These are phyloP conservation scores for Keiferia lycopersicella DNA, from an alignment of 2,888 invertebrate genomes.

Conservation along the genomic window DNA sequence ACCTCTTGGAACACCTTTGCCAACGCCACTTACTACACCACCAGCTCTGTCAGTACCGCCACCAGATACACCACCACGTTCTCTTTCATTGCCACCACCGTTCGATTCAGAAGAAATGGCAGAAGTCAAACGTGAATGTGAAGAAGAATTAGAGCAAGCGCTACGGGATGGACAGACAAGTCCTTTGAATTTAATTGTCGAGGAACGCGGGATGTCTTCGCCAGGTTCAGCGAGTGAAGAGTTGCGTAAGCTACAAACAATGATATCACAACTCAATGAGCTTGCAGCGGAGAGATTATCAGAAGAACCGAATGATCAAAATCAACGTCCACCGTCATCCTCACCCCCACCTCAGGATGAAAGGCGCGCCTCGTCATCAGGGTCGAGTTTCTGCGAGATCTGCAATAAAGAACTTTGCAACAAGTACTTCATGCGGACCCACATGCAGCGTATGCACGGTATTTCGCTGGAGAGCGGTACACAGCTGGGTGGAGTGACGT, in stretches of 20 bases:
- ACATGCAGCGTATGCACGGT: constrained; percentile 99
- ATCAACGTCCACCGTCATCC: constrained; percentile 63
- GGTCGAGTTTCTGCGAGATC: constrained; percentile 96
- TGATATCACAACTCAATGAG: constrained; percentile 94
- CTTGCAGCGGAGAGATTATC: constrained; percentile 82
- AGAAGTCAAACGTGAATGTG: constrained; percentile 79
- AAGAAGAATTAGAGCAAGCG: constrained; percentile 69
- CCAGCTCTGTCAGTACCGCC: constrained; percentile 87
- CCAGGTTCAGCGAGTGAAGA: constrained; percentile 89
- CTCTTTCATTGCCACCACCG: constrained; percentile 61
- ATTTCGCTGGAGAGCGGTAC: constrained; percentile 96
- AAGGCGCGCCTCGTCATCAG: constrained; percentile 80
- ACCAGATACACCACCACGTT: constrained; percentile 83
- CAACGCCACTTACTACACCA: constrained; percentile 84
- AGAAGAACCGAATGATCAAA: constrained; percentile 60
- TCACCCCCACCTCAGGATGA: constrained; percentile 61
- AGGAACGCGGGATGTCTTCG: constrained; percentile 82
- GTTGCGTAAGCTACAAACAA: constrained; percentile 92
- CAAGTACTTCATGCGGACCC: constrained; percentile 99
- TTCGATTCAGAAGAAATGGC: constrained; percentile 62
- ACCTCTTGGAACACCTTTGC: constrained; percentile 78
- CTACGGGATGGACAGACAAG: constrained; percentile 85
- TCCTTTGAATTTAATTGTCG: constrained; percentile 89
- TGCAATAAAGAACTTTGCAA: constrained; percentile 99
- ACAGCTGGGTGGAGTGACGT: constrained; percentile 95